Percentiles rank a stretch among this genome's conserved stretches.
Conservation (phyloP, 2,888 invertebrate genomes). For the Dolichopus griseipennis region DNA sequence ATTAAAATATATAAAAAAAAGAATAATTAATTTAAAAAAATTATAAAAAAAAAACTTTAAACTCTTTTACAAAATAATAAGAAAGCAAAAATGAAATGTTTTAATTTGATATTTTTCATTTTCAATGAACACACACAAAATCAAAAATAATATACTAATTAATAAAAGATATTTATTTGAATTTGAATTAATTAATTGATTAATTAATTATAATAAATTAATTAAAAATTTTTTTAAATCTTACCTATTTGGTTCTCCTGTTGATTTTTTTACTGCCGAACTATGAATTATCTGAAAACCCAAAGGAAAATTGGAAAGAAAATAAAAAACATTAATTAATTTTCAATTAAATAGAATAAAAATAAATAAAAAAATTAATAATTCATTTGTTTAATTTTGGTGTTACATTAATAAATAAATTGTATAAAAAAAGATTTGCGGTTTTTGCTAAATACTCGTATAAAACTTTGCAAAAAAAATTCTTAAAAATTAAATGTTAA, state of each 20-base stretch:
- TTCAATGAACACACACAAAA: too few relatives aligned
- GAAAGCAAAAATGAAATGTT: too few relatives aligned
- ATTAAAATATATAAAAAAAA: too few relatives aligned
- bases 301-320: neutral
- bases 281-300: slow-evolving; percentile 58
- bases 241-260: slow-evolving; percentile 53
- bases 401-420: too few relatives aligned
- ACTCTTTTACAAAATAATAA: too few relatives aligned
- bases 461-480: too few relatives aligned
- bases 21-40: slow-evolving; percentile 8
- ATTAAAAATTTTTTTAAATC: slow-evolving; percentile 23
- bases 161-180: too few relatives aligned
- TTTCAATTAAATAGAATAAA: neutral
- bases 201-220: neutral
- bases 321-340: neutral
- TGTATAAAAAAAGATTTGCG: neutral
- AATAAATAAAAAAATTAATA: neutral
- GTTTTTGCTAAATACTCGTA: neutral
- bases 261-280: slow-evolving; percentile 45
- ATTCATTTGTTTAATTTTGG: neutral
- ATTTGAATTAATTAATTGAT: neutral
- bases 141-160: too few relatives aligned
- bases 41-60: too few relatives aligned
- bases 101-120: too few relatives aligned
- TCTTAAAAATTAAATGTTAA: too few relatives aligned